These are phyloP conservation scores for Eptesicus fuscus DNA, from an alignment of 2,113 vertebrate species.

Conservation along the genomic window DNA sequence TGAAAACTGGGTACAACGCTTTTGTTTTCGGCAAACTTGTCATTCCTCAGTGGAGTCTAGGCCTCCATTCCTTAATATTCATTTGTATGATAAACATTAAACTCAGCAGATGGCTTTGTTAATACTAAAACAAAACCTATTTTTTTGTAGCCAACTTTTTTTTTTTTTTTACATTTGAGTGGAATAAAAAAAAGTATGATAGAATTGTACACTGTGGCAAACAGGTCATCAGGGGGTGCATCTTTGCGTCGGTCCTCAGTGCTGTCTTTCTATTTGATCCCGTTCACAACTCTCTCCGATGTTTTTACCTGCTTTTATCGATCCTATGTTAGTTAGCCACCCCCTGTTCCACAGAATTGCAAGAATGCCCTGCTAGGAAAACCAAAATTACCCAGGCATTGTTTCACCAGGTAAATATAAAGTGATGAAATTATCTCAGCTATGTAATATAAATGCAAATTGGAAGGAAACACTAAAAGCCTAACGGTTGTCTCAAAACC, in stretches of 20 bases:
- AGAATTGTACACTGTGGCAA: background rate
- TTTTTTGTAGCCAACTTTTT: background rate
- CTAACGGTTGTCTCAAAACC: background rate
- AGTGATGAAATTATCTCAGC: background rate
- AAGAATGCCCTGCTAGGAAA: background rate
- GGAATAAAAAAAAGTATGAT: background rate
- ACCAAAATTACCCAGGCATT: background rate
- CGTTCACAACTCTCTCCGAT: background rate
- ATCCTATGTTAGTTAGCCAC: background rate
- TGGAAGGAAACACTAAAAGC: background rate
- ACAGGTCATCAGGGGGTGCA: background rate
- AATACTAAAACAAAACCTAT: conserved; percentile 33
- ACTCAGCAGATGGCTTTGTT: background rate
- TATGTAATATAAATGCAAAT: conserved; percentile 28
- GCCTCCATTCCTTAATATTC: background rate
- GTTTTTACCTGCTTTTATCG: conserved; percentile 4
- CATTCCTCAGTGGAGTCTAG: background rate
- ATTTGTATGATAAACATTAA: conserved; percentile 39
- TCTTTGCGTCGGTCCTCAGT: background rate
- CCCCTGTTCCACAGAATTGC: background rate
- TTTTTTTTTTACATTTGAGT: background rate
- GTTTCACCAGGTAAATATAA: background rate
- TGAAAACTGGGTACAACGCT: background rate
- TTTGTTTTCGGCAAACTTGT: background rate
- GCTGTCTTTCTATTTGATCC: background rate